Percentiles rank a stretch among this genome's conserved stretches.
Evolutionary conservation across 2,797 vertebrate species (phyloP).

Genomic region (Austrolebias charrua): DNA sequence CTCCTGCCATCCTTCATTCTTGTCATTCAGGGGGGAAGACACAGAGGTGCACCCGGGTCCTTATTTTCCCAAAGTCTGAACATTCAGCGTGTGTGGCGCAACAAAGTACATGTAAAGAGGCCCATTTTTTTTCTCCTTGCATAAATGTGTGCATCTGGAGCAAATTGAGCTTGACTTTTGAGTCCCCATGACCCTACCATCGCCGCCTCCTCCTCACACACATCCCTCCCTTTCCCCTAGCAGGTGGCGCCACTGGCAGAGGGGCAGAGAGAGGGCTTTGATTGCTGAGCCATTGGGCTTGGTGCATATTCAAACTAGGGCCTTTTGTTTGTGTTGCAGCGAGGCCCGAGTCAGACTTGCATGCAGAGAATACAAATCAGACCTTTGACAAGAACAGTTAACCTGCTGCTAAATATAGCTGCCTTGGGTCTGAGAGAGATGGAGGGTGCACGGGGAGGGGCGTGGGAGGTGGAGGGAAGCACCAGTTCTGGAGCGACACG

Average conservation of each 20-base stretch:
- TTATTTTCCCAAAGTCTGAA: constrained; percentile 21
- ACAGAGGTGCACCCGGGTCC: constrained; percentile 13
- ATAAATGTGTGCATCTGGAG: constrained; percentile 51
- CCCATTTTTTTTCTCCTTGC: constrained; percentile 40
- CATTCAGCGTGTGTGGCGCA: constrained; percentile 41
- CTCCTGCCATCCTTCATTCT: constrained; percentile 39
- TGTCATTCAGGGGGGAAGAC: constrained; percentile 22
- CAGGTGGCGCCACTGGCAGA: constrained; percentile 78
- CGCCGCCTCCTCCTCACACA: constrained; percentile 12
- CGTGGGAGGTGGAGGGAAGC: constrained; percentile 47
- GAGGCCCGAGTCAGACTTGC: constrained; percentile 72
- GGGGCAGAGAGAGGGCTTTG: constrained; percentile 71
- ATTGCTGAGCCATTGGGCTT: constrained; percentile 76
- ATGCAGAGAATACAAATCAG: constrained; percentile 82
- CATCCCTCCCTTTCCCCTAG: constrained; percentile 56
- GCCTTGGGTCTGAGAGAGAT: constrained; percentile 69
- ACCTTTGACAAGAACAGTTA: constrained; percentile 82
- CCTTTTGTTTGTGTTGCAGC: constrained; percentile 79
- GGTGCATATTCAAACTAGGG: constrained; percentile 78
- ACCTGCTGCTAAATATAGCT: constrained; percentile 82
- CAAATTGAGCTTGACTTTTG: constrained; percentile 61
- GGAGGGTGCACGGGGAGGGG: constrained; percentile 52
- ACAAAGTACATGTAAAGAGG: constrained; percentile 49
- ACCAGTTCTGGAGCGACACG: constrained; percentile 42
- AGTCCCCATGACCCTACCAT: constrained; percentile 27